Conservation (phyloP, 2,888 invertebrate genomes). For the Pammene aurita region DNA sequence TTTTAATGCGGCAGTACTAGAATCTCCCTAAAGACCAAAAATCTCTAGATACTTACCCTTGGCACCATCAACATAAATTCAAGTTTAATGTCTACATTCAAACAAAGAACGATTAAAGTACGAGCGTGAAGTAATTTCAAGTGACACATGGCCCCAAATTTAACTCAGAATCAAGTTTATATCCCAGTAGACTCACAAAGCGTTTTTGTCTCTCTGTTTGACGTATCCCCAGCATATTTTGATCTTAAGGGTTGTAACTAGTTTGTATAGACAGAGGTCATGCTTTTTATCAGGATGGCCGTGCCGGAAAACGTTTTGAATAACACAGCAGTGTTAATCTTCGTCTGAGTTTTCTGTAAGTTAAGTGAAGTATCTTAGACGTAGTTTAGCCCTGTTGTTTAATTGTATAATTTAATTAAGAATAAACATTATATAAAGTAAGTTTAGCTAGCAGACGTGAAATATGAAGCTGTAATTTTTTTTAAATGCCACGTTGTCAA, state of each 20-base stretch:
- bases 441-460: neutral
- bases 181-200: neutral
- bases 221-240: neutral
- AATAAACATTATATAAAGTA: neutral
- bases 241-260: neutral
- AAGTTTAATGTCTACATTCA: constrained; percentile 16
- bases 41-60: neutral
- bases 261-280: neutral
- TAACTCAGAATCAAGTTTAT: constrained; percentile 26
- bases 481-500: too few species aligned
- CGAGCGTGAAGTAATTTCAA: constrained; percentile 21
- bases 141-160: constrained; percentile 29
- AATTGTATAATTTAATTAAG: neutral
- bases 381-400: constrained; percentile 2
- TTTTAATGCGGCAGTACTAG: too few species aligned
- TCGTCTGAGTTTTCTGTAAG: constrained; percentile 2
- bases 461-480: neutral
- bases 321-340: constrained; percentile 12
- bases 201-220: neutral
- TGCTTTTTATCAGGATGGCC: neutral
- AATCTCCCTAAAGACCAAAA: too few species aligned
- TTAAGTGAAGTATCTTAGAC: constrained; percentile 9
- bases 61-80: constrained; percentile 9
- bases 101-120: constrained; percentile 28
- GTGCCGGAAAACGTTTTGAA: neutral